phyloP scores from a whole-genome alignment of 2,113 vertebrate genomes.

The Sula dactylatra region DNA sequence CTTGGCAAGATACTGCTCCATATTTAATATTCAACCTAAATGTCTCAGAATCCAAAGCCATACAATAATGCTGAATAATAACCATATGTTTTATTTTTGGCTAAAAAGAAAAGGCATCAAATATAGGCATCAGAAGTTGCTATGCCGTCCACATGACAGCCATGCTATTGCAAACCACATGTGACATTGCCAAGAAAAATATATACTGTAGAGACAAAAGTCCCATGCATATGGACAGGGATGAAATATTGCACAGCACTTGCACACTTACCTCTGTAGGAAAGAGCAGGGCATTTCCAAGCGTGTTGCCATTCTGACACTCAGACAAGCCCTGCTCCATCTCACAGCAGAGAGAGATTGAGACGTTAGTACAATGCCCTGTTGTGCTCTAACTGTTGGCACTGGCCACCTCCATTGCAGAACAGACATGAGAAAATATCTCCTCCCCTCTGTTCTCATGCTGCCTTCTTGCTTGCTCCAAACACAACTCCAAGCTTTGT shows the following conservation, averaged over 20 bases:
- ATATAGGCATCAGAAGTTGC: not conserved
- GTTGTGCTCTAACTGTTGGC: not conserved
- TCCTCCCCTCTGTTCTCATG: not conserved
- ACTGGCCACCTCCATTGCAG: rapidly evolving
- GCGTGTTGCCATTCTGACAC: not conserved
- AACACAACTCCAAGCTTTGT: not conserved
- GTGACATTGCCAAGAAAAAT: not conserved
- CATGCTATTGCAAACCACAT: not conserved
- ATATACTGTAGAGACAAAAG: not conserved
- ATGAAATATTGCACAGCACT: not conserved
- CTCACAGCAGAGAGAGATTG: not conserved
- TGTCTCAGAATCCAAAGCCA: not conserved
- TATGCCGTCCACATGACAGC: not conserved
- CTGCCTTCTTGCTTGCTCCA: not conserved
- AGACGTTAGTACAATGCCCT: not conserved
- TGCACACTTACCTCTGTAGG: not conserved
- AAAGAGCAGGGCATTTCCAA: not conserved
- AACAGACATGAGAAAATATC: not conserved
- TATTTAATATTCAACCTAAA: not conserved
- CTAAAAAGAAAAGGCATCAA: not conserved
- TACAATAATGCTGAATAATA: not conserved
- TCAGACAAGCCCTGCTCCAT: not conserved
- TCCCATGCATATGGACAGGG: not conserved
- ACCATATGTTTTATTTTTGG: not conserved
- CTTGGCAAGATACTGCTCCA: not conserved